Base-by-base conservation (phyloP, 1,140 invertebrate species). In the Palaemon carinicauda region DNA sequence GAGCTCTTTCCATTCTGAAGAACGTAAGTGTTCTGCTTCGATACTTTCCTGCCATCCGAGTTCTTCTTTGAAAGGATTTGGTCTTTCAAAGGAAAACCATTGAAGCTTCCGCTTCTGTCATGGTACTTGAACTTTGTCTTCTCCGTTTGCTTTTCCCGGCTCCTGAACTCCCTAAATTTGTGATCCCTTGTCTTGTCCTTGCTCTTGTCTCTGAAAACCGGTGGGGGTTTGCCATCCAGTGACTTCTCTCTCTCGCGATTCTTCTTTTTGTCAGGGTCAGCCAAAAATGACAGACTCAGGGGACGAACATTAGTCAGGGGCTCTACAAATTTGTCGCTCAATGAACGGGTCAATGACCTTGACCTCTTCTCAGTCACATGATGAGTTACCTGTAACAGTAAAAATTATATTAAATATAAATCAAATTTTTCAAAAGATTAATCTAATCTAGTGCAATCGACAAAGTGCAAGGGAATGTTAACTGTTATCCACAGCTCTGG, bases 361-460 rank as follows among this genome's bases (percentile, higher is more conserved):
- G 88, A 84, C 75, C 88, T 85, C 80, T 82, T 88, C 41, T 88
- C 88, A 27, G 88, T 88, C 82, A 88, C 88, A 31, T 88, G 88
- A 69, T 88, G 88, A 50, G 88, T 88, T 21, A 88, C 84, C 88
- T 88, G 82, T 21, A 71, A 69, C 52, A 12, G 29, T 41, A 12
- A 41, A 4, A 41, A 41, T 41, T 41, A 4, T 9, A 41, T 41
- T 41, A 41, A 5, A 41, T 4, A 41, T 41, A 5, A 1, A 41
- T 41, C 41, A 9, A 4, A 41, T 12, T 41, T 41, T 12, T 41
- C 41, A 12, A 41, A 41, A 41, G 7, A 41, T 41, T 7, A 41
- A 41, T n/a, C 41, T 41, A 41, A 12, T 3, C 7, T 12, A 41
- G 41, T 41, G 41, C 41, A 41, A 41, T 9, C 12, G 41, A 7